A percentile compares a stretch with the other conserved stretches of the same genome.
Evolutionary conservation across 2,888 invertebrate species (phyloP).

Genomic region (Marronus borbonicus): DNA sequence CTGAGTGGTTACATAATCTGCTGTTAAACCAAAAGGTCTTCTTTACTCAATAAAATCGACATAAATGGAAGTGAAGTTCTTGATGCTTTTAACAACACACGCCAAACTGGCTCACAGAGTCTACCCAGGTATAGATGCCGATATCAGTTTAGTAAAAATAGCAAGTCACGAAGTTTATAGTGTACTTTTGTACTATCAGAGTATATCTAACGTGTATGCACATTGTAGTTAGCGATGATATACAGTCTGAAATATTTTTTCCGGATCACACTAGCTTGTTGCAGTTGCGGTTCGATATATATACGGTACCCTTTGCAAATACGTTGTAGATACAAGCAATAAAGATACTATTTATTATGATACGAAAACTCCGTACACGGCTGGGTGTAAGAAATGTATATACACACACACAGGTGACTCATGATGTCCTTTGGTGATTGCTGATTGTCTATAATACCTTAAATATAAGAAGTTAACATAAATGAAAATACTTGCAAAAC

Average conservation of each 20-base stretch:
- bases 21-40: neutral
- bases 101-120: constrained; percentile 37
- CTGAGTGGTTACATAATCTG: neutral
- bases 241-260: constrained; percentile 27
- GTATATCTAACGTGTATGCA: constrained; percentile 45
- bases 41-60: neutral
- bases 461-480: too few species aligned
- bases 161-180: constrained; percentile 46
- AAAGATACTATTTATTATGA: constrained; percentile 36
- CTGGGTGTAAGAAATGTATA: too few species aligned
- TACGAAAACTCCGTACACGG: neutral
- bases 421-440: too few species aligned
- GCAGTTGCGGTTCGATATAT: neutral
- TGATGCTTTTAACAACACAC: constrained; percentile 23
- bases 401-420: too few species aligned
- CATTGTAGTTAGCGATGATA: constrained; percentile 33
- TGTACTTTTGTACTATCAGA: constrained; percentile 29
- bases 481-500: too few species aligned
- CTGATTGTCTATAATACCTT: too few species aligned
- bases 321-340: constrained; percentile 14
- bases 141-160: constrained; percentile 20
- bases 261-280: neutral
- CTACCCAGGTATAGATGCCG: constrained; percentile 4
- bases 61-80: constrained; percentile 1
- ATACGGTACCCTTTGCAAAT: constrained; percentile 11